Evolutionary conservation across 2,888 invertebrate genomes (phyloP).

Genomic region (Miltochrista miniata): DNA sequence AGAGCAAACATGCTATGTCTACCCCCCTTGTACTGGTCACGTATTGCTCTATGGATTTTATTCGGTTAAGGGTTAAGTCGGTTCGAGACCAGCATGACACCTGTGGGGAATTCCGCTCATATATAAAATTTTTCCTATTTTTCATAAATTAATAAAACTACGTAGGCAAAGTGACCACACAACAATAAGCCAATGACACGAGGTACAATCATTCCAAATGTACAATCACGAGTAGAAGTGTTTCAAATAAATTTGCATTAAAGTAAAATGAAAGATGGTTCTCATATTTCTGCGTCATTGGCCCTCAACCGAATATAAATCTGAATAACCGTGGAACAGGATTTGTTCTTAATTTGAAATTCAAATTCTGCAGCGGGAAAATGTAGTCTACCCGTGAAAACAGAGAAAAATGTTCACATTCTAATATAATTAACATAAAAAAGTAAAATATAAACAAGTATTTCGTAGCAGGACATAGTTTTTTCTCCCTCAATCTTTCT

Average conservation of each 20-base stretch:
- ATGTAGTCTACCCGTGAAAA: slow-evolving; percentile 59
- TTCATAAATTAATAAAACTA: too few species aligned
- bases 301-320: slow-evolving; percentile 68
- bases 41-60: too few species aligned
- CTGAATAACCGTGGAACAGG: slow-evolving; percentile 67
- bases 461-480: slow-evolving; percentile 44
- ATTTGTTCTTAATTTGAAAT: slow-evolving; percentile 72
- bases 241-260: slow-evolving; percentile 56
- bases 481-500: slow-evolving; percentile 35
- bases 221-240: slow-evolving; percentile 52
- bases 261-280: slow-evolving; percentile 67
- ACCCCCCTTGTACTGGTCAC: too few species aligned
- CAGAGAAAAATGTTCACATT: slow-evolving; percentile 68
- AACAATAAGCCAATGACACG: slow-evolving; percentile 35
- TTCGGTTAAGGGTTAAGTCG: too few species aligned
- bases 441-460: slow-evolving; percentile 62
- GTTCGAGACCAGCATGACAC: too few species aligned
- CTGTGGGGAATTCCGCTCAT: too few species aligned
- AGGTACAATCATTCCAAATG: slow-evolving; percentile 31
- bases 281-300: slow-evolving; percentile 72
- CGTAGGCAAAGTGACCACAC: background rate
- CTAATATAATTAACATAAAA: slow-evolving; percentile 73
- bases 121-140: too few species aligned
- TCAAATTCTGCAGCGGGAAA: slow-evolving; percentile 70
- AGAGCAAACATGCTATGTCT: too few species aligned